These are phyloP conservation scores for Caenorhabditis panamensis DNA, from an alignment of 2,888 invertebrate genomes.

Conservation along the genomic window DNA sequence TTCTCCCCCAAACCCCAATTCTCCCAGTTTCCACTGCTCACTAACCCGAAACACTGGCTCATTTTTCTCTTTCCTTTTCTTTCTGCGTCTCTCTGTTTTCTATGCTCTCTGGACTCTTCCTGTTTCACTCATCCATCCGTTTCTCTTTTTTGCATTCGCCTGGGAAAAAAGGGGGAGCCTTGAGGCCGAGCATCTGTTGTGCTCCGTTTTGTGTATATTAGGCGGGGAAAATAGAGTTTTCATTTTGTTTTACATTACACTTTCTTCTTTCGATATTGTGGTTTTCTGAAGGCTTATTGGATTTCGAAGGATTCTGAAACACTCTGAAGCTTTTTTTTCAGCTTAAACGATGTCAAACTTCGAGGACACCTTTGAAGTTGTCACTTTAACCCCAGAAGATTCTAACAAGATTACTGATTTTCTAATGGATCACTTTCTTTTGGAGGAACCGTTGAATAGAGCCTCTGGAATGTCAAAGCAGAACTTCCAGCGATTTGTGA, in stretches of 20 bases:
- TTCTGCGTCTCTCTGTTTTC: slow-evolving; percentile 5
- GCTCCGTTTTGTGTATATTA: too few species aligned
- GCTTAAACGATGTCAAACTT: slow-evolving; percentile 15
- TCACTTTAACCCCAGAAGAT: slow-evolving; percentile 4
- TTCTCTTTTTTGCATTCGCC: slow-evolving; percentile 9
- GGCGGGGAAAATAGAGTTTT: too few species aligned
- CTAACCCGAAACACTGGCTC: slow-evolving; percentile 7
- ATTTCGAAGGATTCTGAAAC: too few species aligned
- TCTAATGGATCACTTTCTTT: slow-evolving; percentile 42
- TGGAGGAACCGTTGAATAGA: slow-evolving; percentile 52
- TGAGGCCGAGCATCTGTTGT: too few species aligned
- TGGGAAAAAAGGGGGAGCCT: not conserved
- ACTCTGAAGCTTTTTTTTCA: slow-evolving; percentile 6
- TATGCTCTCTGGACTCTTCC: not conserved
- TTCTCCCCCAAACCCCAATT: not conserved
- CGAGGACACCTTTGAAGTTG: slow-evolving; percentile 5
- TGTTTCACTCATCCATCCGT: not conserved
- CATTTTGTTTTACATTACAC: too few species aligned
- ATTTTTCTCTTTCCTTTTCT: not conserved
- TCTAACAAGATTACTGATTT: slow-evolving; percentile 24
- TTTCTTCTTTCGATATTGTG: not conserved
- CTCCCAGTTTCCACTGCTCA: not conserved
- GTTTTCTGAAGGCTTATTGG: not conserved
- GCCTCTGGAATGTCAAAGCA: slow-evolving; percentile 33
- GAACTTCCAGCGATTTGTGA: slow-evolving; percentile 45